These are phyloP conservation scores for Eulithis prunata DNA, from an alignment of 2,888 invertebrate genomes.

Conservation along the genomic window DNA sequence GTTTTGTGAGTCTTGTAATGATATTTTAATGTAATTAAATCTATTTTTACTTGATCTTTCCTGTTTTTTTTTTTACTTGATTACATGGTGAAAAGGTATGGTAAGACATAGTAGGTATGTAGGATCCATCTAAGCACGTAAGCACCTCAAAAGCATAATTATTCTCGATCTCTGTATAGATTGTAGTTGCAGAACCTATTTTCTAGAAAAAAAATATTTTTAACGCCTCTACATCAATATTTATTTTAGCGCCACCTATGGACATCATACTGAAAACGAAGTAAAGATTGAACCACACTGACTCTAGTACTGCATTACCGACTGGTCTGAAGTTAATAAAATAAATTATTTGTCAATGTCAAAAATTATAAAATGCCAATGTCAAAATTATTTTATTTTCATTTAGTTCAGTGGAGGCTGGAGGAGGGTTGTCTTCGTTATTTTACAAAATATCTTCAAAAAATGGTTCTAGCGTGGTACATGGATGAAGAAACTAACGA, in stretches of 20 bases:
- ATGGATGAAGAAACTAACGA: conserved; percentile 89
- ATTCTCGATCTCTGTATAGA: too few relatives aligned
- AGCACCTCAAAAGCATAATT: too few relatives aligned
- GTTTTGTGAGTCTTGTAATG: conserved; percentile 61
- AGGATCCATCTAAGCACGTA: too few relatives aligned
- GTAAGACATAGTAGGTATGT: too few relatives aligned
- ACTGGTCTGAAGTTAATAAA: background rate
- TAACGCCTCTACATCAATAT: background rate
- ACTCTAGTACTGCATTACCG: conserved; percentile 17
- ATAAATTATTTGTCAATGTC: background rate
- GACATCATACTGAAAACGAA: too few relatives aligned
- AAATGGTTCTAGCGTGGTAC: conserved; percentile 95
- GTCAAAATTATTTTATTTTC: background rate
- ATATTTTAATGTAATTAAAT: conserved; percentile 65
- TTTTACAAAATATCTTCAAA: conserved; percentile 4
- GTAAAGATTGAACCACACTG: too few relatives aligned
- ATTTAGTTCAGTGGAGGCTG: too few relatives aligned
- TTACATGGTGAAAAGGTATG: too few relatives aligned
- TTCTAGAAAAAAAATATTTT: too few relatives aligned
- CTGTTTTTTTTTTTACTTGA: conserved; percentile 17
- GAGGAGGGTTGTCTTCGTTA: too few relatives aligned
- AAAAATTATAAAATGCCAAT: conserved; percentile 1
- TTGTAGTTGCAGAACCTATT: too few relatives aligned
- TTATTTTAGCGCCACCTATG: conserved; percentile 18
- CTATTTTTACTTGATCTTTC: conserved; percentile 68